Percentiles rank a stretch among this genome's conserved stretches.
phyloP scores from a whole-genome alignment of 1,140 invertebrate genomes.

The Hetaerina americana region DNA sequence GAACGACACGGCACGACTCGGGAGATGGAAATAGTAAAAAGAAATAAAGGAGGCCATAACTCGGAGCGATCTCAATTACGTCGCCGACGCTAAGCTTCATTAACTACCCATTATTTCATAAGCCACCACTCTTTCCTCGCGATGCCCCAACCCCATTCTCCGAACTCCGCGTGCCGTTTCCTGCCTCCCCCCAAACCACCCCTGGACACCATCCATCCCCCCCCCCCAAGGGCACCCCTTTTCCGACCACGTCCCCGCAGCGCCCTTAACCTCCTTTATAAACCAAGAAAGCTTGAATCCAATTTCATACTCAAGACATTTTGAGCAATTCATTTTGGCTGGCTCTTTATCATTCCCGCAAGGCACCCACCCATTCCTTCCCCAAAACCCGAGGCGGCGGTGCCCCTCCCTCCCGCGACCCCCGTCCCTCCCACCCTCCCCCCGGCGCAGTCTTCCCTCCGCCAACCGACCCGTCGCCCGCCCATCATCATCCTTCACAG shows the following conservation, averaged over 20 bases:
- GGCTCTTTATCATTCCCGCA: neutral
- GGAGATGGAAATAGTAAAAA: too few relatives aligned
- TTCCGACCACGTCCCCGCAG: too few relatives aligned
- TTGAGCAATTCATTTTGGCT: neutral
- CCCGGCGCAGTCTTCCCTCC: too few relatives aligned
- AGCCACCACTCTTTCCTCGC: neutral
- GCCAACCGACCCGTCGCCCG: neutral
- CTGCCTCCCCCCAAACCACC: too few relatives aligned
- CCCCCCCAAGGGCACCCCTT: too few relatives aligned
- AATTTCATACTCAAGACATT: neutral
- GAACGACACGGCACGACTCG: too few relatives aligned
- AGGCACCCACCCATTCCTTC: neutral
- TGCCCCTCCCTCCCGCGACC: neutral
- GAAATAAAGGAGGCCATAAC: too few relatives aligned
- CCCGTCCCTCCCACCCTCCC: too few relatives aligned
- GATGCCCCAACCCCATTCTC: too few relatives aligned
- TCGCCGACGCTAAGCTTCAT: neutral
- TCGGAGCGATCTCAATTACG: neutral
- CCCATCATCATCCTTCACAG: neutral
- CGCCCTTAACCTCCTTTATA: too few relatives aligned
- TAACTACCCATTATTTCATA: neutral
- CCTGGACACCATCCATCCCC: too few relatives aligned
- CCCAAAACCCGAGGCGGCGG: neutral
- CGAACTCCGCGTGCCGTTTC: too few relatives aligned
- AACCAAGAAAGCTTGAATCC: neutral